Conservation (phyloP, 2,113 vertebrate genomes). For the Neotragus moschatus region DNA sequence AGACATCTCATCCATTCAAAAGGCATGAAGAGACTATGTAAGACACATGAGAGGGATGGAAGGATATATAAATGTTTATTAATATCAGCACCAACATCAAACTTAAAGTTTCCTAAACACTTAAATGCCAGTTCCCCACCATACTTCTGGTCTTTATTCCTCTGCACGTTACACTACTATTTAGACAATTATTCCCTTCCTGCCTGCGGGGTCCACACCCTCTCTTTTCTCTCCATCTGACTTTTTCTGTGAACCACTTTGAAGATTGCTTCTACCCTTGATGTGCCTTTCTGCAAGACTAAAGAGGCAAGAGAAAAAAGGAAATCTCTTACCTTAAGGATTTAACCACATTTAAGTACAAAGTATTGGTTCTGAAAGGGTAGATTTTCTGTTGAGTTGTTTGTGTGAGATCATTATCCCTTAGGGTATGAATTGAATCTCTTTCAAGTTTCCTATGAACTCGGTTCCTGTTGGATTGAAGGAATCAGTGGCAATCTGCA, state of each 20-base stretch:
- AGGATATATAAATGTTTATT: neutral
- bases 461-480: conserved; percentile 14
- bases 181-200: conserved; percentile 29
- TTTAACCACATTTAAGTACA: conserved; percentile 70
- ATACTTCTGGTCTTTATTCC: neutral
- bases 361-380: conserved; percentile 60
- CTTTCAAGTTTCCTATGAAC: conserved; percentile 67
- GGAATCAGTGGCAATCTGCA: conserved; percentile 33
- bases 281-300: conserved; percentile 48
- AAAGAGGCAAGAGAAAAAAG: conserved; percentile 66
- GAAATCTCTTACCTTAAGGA: conserved; percentile 62
- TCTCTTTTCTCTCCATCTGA: conserved; percentile 31
- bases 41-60: neutral
- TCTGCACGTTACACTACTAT: neutral
- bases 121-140: neutral
- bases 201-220: conserved; percentile 50
- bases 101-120: neutral
- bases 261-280: conserved; percentile 57
- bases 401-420: conserved; percentile 62
- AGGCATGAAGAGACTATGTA: neutral
- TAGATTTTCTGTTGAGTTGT: conserved; percentile 52
- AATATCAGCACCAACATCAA: conserved; percentile 1
- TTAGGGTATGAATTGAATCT: conserved; percentile 40
- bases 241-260: conserved; percentile 56
- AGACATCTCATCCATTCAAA: neutral